Base-by-base conservation (phyloP, 2,888 invertebrate species). In the Sarcophaga rosellei region DNA sequence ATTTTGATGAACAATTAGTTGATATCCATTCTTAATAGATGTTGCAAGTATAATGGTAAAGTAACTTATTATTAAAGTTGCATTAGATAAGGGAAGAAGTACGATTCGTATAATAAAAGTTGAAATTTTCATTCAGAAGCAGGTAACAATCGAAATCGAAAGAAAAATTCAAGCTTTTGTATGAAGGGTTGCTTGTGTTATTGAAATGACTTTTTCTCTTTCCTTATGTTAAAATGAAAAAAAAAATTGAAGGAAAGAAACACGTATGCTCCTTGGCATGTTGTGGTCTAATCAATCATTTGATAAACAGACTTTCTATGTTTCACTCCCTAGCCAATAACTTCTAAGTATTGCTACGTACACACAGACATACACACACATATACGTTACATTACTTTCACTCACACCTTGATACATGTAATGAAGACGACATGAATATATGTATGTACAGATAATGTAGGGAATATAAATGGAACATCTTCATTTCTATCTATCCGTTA, bases 221-320 rank as follows among this genome's bases (percentile, higher is more conserved):
- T n/a, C 12, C 68, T 44, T 17, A 53, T 47, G 61, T 68, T 59
- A 80, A 70, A 10, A 15, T 45, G 23, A 66, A 45, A 20, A 45
- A 57, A 25, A 81, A 61, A 45, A 44, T 21, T 11, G 3, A 53
- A 12, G 21, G 12, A 35, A 44, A 44, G 12, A 21, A 59, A 44
- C 70, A 66, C 53, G 66, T 23, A 66, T 45, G 59, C 53, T 61
- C 69, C 57, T 66, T 83, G 86, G 86, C 86, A 81, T 86, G 86
- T 84, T 78, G 70, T 81, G 75, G 78, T 72, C 86, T 81, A 86
- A 86, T 86, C 86, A 86, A 86, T 86, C 86, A 86, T 81, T 84
- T 74, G 53, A 78, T 81, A 81, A 86, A 75, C 69, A 83, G 77
- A 86, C 83, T 62, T 47, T n/a, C 11, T 69, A 69, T 62, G 73